Conservation (phyloP, 2,797 vertebrate species). For the Odontamblyopus rebecca region DNA sequence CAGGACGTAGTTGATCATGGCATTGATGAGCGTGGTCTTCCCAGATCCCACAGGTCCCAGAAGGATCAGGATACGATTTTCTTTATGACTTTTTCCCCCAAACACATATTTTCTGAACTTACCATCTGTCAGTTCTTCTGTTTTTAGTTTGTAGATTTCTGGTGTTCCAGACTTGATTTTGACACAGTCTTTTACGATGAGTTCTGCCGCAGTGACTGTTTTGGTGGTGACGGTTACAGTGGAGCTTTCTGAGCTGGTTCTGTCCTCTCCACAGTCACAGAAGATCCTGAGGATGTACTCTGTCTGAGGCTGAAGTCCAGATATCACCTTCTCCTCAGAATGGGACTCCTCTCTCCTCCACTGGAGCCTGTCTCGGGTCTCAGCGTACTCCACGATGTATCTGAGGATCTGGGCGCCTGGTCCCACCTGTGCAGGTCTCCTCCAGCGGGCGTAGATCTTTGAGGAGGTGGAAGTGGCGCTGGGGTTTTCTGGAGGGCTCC, state of each 20-base stretch:
- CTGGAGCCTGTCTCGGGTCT: neutral
- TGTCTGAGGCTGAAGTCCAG: neutral
- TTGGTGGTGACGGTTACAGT: neutral
- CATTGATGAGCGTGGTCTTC: slow-evolving; percentile 42
- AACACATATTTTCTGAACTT: neutral
- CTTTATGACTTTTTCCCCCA: too few species aligned
- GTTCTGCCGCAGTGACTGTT: neutral
- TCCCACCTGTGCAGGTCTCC: neutral
- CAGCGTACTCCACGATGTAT: neutral
- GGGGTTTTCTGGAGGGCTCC: slow-evolving; percentile 5
- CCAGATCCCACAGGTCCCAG: slow-evolving; percentile 35
- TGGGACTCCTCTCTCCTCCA: neutral
- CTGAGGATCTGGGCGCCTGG: too few species aligned
- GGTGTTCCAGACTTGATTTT: neutral
- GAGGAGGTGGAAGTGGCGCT: slow-evolving; percentile 5
- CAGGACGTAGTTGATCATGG: slow-evolving; percentile 45
- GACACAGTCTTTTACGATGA: neutral
- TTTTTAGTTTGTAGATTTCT: neutral
- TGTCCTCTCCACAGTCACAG: neutral
- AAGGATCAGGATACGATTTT: slow-evolving; percentile 3
- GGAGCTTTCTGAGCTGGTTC: neutral
- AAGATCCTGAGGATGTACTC: neutral
- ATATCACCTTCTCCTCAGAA: neutral
- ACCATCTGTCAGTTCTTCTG: too few species aligned
- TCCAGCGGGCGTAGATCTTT: slow-evolving; percentile 30